Conservation (phyloP, 2,113 vertebrate species). For the Phalacrocorax carbo region DNA sequence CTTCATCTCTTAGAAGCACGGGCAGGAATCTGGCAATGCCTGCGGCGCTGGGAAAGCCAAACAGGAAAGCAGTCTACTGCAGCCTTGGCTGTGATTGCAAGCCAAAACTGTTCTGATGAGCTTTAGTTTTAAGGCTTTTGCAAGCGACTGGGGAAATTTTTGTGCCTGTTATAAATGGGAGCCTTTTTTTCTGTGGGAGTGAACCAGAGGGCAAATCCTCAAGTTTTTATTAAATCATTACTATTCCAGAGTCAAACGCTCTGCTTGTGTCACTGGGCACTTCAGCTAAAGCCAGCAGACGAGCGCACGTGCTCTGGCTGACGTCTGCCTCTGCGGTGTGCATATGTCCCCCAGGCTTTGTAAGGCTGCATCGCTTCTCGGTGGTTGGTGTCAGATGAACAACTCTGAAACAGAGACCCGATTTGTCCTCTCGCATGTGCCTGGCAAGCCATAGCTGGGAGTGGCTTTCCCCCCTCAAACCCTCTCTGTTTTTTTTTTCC, state of each 20-base stretch:
- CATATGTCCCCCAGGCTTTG: accelerated
- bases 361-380: background rate
- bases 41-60: background rate
- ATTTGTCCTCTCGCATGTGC: background rate
- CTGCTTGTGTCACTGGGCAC: background rate
- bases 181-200: background rate
- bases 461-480: background rate
- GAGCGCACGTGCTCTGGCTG: background rate
- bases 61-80: background rate
- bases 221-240: background rate
- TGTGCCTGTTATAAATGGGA: background rate
- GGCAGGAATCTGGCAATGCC: background rate
- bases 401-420: background rate
- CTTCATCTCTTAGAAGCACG: background rate
- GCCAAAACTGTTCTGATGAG: background rate
- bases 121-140: background rate
- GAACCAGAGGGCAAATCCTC: background rate
- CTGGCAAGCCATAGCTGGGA: background rate
- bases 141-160: background rate
- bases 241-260: background rate
- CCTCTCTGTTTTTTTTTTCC: background rate
- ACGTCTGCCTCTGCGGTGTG: accelerated
- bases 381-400: background rate
- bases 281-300: background rate
- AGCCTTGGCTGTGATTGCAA: background rate